phyloP scores from a whole-genome alignment of 2,113 vertebrate species.

The Tupaia chinensis region DNA sequence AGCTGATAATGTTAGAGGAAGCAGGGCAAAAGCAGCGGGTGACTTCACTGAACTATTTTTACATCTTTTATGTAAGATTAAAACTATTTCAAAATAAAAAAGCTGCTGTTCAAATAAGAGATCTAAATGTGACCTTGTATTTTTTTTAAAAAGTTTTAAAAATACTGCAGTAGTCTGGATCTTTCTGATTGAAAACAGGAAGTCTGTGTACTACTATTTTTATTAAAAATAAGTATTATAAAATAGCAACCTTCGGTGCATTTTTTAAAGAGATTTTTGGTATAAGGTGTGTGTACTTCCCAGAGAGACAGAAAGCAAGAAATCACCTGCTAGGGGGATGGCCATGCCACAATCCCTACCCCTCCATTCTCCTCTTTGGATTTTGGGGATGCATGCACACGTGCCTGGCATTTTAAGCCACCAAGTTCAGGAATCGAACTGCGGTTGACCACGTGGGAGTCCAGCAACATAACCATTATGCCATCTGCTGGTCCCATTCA shows the following conservation, averaged over 20 bases:
- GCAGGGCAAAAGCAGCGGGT: background rate
- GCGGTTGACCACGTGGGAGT: too few species aligned
- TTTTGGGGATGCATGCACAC: too few species aligned
- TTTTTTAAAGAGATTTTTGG: background rate
- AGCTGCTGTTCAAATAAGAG: conserved; percentile 1
- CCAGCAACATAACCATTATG: too few species aligned
- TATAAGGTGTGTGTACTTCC: too few species aligned
- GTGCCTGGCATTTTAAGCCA: too few species aligned
- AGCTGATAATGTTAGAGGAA: background rate
- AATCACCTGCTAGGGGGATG: too few species aligned
- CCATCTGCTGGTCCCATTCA: too few species aligned
- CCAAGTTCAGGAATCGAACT: too few species aligned
- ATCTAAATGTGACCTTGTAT: background rate
- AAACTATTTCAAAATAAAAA: conserved; percentile 23
- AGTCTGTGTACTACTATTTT: background rate
- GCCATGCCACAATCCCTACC: too few species aligned
- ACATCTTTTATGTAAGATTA: background rate
- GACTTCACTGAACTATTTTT: background rate
- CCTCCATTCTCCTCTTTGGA: too few species aligned
- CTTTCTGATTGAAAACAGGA: conserved; percentile 49
- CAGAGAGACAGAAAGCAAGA: too few species aligned
- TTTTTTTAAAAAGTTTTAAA: conserved; percentile 20
- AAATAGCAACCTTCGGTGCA: background rate
- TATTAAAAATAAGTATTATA: conserved; percentile 36
- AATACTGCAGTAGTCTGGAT: background rate